Conservation (phyloP, 2,888 invertebrate species). For the Drosophila maculinotata region DNA sequence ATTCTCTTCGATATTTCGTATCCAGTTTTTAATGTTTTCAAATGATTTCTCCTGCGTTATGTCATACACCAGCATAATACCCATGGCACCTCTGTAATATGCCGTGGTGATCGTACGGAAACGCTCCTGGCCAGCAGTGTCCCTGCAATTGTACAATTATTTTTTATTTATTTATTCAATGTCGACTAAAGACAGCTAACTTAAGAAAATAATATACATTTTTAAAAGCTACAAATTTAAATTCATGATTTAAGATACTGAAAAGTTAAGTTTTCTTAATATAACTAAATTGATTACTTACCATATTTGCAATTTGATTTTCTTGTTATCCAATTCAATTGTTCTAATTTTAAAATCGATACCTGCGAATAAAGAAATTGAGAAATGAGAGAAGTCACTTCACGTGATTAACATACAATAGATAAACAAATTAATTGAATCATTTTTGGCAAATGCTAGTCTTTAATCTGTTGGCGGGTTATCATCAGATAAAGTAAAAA, state of each 20-base stretch:
- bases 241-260: too few relatives aligned
- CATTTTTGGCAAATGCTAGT: conserved; percentile 42
- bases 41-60: conserved; percentile 99
- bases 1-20: conserved; percentile 99
- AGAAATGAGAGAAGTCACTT: conserved; percentile 27
- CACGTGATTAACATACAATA: conserved; percentile 49
- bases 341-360: conserved; percentile 99
- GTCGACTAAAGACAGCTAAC: too few relatives aligned
- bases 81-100: conserved; percentile 99
- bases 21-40: conserved; percentile 99
- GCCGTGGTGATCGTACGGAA: conserved; percentile 99
- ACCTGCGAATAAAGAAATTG: conserved; percentile 88
- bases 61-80: conserved; percentile 99
- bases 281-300: conserved; percentile 85
- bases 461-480: conserved; percentile 3
- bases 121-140: conserved; percentile 99
- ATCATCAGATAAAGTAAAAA: conserved; percentile 5
- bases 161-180: too few relatives aligned
- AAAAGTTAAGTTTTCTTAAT: too few relatives aligned
- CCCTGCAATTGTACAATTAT: conserved; percentile 89
- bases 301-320: conserved; percentile 99
- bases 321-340: conserved; percentile 98
- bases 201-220: too few relatives aligned
- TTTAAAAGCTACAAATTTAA: too few relatives aligned
- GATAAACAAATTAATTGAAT: conserved; percentile 37